Percentiles rank a stretch among this genome's conserved stretches.
phyloP scores from a whole-genome alignment of 2,797 vertebrate genomes.

The Anguilla pacifica region DNA sequence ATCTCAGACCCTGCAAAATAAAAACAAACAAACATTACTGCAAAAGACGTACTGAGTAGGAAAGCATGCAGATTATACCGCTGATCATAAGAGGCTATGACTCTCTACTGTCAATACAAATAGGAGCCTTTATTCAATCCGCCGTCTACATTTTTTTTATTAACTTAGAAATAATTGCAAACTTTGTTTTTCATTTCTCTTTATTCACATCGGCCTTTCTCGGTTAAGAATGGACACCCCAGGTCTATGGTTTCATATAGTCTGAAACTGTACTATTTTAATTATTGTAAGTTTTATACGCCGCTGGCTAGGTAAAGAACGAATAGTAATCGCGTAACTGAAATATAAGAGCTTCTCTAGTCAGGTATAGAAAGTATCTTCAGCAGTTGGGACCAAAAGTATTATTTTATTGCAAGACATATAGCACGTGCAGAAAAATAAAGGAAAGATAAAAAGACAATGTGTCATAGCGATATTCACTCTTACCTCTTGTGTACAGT shows the following conservation, averaged over 20 bases:
- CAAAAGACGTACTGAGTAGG: background rate
- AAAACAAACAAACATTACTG: background rate
- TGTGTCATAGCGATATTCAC: background rate
- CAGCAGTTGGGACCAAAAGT: background rate
- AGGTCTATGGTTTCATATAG: too few relatives aligned
- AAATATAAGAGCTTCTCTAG: background rate
- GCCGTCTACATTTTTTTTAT: background rate
- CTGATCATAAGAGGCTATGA: background rate
- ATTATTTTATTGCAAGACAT: background rate
- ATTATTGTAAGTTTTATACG: too few relatives aligned
- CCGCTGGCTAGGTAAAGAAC: background rate
- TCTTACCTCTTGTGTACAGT: constrained; percentile 36
- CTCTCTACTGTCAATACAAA: background rate
- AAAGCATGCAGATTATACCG: background rate
- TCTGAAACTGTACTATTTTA: too few relatives aligned
- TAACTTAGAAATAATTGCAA: background rate
- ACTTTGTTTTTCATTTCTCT: background rate
- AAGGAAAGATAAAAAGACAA: background rate
- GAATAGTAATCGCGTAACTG: background rate
- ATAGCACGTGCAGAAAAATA: background rate
- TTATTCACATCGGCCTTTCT: too few relatives aligned
- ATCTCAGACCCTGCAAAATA: constrained; percentile 31
- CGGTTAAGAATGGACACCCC: too few relatives aligned
- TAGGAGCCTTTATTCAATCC: background rate
- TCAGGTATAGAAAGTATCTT: background rate